Base-by-base conservation (phyloP, 2,797 vertebrate species). In the Arrhamphus sclerolepis region DNA sequence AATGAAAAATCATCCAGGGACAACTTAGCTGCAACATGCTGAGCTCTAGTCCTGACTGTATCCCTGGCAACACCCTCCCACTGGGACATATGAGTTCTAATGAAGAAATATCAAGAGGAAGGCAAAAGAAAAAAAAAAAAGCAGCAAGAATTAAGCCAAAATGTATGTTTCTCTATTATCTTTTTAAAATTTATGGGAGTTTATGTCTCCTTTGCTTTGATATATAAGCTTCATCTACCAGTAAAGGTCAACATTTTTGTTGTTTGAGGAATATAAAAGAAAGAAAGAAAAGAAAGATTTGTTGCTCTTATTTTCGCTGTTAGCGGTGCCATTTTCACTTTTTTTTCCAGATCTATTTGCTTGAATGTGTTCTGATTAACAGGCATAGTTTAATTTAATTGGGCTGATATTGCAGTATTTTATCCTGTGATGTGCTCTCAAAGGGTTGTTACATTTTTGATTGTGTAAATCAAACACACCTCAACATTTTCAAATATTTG, bases 1-100 rank as follows among this genome's bases (percentile, higher is more conserved):
- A 95, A 95, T 96, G 94, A 95, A 95, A 94, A 92, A 86, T 84
- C 71, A 78, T 92, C 92, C 86, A 66, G 85, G 92, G 94, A 87
- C 84, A 77, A 87, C 91, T 74, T 81, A 88, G 87, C 83, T 63
- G 40, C 67, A 79, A 75, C 89, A 91, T 85, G 89, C 90, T 76
- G 81, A 54, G 88, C 86, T 77, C 78, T 82, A 78, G 85, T 85
- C 87, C 59, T 66, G 48, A 48, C 81, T 74, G 81, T 83, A 77
- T 85, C 84, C 82, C 26, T 78, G 71, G 82, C 60, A 87, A 87
- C 80, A 1, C 1, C 9, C n/a, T 83, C 92, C 87, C 78, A 58
- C 84, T 84, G 93, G 81, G 89, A 88, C 80, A 82, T 72, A 92
- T 92, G 93, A 85, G 87, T 11, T 86, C 89, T 93, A 92, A 93